Evolutionary conservation across 2,888 invertebrate species (phyloP).

Genomic region (Argyra leucocephala): DNA sequence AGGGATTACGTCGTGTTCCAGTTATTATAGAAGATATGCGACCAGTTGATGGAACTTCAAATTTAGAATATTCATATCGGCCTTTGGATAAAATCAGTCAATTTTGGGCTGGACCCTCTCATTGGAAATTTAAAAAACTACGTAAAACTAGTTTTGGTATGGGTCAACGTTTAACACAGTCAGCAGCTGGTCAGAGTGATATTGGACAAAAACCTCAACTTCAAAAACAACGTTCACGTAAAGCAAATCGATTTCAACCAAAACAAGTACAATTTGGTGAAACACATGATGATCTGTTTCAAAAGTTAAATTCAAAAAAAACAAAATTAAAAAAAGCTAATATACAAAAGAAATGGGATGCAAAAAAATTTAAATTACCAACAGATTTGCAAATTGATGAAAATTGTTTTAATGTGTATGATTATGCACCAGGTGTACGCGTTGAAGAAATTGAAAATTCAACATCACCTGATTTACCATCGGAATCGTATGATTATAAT

Average conservation of each 20-base stretch:
- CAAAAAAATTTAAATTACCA: conserved; percentile 38
- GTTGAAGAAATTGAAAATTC: conserved; percentile 25
- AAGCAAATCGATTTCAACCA: conserved; percentile 27
- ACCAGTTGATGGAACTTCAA: conserved; percentile 45
- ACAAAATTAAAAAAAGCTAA: conserved; percentile 35
- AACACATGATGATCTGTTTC: conserved; percentile 33
- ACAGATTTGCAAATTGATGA: conserved; percentile 34
- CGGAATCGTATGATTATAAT: conserved; percentile 45
- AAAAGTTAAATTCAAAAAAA: conserved; percentile 31
- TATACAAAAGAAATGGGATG: conserved; percentile 41
- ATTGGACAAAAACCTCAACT: conserved; percentile 15
- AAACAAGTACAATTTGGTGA: conserved; percentile 33
- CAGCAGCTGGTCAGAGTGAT: neutral
- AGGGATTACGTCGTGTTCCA: conserved; percentile 38
- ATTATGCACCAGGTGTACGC: conserved; percentile 33
- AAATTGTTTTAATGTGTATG: conserved; percentile 32
- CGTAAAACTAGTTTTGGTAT: conserved; percentile 20
- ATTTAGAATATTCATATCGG: conserved; percentile 64
- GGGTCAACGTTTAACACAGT: neutral
- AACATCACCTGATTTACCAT: conserved; percentile 18
- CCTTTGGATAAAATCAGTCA: conserved; percentile 44
- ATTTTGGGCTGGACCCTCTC: conserved; percentile 73
- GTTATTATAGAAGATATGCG: conserved; percentile 50
- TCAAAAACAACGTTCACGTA: conserved; percentile 11
- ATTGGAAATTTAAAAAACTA: conserved; percentile 64